Evolutionary conservation across 2,113 vertebrate species (phyloP).

Genomic region (Mobula birostris): DNA sequence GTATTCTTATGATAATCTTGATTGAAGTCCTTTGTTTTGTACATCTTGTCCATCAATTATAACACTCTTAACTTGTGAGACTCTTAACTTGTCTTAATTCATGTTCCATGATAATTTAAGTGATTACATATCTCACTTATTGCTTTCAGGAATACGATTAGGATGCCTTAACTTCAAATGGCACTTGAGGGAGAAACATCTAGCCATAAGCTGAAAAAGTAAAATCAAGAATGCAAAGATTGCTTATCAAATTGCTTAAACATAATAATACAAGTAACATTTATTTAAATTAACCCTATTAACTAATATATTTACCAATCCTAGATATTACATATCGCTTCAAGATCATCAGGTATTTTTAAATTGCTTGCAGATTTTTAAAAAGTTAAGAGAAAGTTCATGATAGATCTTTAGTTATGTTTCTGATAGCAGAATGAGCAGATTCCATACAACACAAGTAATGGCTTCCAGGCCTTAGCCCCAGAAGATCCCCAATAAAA

Average conservation of each 20-base stretch:
- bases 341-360: neutral
- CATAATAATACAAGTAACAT: neutral
- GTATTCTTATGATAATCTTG: neutral
- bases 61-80: neutral
- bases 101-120: neutral
- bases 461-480: neutral
- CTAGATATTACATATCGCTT: neutral
- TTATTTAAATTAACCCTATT: neutral
- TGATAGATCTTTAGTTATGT: neutral
- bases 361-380: neutral
- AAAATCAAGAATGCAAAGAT: neutral
- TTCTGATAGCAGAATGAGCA: neutral
- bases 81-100: neutral
- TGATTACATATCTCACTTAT: neutral
- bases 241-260: neutral
- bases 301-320: neutral
- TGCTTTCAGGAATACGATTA: neutral
- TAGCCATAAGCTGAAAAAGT: neutral
- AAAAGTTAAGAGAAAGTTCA: neutral
- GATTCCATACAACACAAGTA: neutral
- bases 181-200: neutral
- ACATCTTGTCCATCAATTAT: no score
- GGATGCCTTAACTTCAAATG: neutral
- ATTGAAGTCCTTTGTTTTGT: neutral
- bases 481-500: neutral